Percentiles rank a stretch among this genome's conserved stretches.
Evolutionary conservation across 2,113 vertebrate species (phyloP).

Genomic region (Hydrolagus affinis): DNA sequence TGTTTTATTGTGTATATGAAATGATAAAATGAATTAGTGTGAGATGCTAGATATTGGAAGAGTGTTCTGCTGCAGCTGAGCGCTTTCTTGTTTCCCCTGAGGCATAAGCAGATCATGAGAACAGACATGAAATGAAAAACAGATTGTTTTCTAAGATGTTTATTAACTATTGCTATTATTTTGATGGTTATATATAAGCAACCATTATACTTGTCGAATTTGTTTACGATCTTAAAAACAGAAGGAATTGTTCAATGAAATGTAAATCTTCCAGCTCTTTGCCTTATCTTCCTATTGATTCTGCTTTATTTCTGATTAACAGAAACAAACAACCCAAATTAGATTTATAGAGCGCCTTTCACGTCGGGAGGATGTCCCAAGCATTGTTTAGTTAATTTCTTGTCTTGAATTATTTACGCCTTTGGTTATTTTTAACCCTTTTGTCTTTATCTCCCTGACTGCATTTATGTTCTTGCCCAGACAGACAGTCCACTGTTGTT

Average conservation of each 20-base stretch:
- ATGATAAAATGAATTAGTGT: conserved; percentile 19
- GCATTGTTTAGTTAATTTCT: conserved; percentile 3
- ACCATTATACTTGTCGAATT: conserved; percentile 11
- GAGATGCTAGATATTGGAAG: background rate
- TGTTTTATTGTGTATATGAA: conserved; percentile 26
- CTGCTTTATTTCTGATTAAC: background rate
- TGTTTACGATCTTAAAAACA: background rate
- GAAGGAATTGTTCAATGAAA: background rate
- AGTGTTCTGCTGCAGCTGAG: background rate
- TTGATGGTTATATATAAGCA: conserved; percentile 18
- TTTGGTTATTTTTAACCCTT: background rate
- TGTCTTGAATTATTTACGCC: background rate
- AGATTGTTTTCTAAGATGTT: conserved; percentile 19
- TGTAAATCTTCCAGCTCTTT: background rate
- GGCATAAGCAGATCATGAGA: conserved; percentile 10
- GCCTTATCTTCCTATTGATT: background rate
- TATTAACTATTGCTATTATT: conserved; percentile 6
- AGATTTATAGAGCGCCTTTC: too few relatives aligned
- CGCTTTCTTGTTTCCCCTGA: background rate
- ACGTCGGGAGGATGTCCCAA: too few relatives aligned
- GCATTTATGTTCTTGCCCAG: background rate
- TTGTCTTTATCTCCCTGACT: background rate
- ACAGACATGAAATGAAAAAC: background rate
- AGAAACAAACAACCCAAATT: too few relatives aligned
- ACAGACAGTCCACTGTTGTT: background rate